Base-by-base conservation (phyloP, 2,113 vertebrate species). In the Podilymbus podiceps region DNA sequence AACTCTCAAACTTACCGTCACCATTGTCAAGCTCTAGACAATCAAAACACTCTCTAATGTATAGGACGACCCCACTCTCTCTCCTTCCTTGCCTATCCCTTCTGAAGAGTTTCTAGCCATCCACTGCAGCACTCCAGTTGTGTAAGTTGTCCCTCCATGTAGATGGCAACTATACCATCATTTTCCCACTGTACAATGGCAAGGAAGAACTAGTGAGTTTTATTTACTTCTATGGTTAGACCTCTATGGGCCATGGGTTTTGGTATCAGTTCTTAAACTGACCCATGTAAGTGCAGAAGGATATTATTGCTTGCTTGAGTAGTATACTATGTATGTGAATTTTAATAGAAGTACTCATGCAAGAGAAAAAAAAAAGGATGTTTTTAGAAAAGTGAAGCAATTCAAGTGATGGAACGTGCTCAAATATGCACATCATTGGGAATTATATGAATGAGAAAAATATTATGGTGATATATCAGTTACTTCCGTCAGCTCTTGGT, bases 371-470 rank as follows among this genome's bases (percentile, higher is more conserved):
- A 44, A 63, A 76, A 24, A 77, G n/a, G n/a, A 22, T 53, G 16
- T 38, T 91, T 17, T 88, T 33, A 13, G 18, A 63, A 17, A 52
- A 89, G 60, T 64, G 44, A 88, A 90, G 44, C 42, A 59, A 35
- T 44, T 60, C n/a, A 55, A 72, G 52, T 64, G 44, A 35, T 55
- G 64, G 77, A 93, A 66, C 33, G 4, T 49, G 30, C 30, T 92
- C 28, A 63, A 53, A 55, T 90, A 25, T 11, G 56, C 1, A 0
- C 56, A 7, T 84, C 49, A n/a, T 7, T 86, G 76, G 56, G 46
- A 95, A 78, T 89, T 95, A 74, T 9, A 33, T 46, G 60, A 92
- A 94, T 59, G 84, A 76, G 49, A 68, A 44, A 87, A 73, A 95
- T 89, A 40, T 56, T 64, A 59, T 22, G 33, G 33, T 81, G 60